Base-by-base conservation (phyloP, 2,797 vertebrate genomes). In the Fundulus diaphanus region DNA sequence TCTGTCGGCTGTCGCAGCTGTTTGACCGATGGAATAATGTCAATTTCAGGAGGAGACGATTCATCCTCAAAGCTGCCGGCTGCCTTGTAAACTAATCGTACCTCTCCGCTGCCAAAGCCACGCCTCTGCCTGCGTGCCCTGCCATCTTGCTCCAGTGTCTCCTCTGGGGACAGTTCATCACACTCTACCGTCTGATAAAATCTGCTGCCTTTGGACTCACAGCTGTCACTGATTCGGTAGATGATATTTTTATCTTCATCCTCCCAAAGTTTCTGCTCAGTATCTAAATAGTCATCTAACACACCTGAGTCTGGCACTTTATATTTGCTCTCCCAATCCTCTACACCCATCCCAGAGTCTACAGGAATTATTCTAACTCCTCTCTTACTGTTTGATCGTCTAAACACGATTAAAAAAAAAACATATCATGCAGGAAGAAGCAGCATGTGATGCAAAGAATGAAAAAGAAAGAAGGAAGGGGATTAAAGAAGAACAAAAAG, bases 251-350 rank as follows among this genome's bases (percentile, higher is more conserved):
- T 95, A 33, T 96, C 95, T 69, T 95, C 95, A 15, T 95, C 94
- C 82, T 96, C 96, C 95, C 95, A 96, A 7, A 92, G 94, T 92
- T 95, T 96, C 81, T 96, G 94, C 77, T 91, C 96, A 52, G 94
- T 86, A 51, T 96, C 96, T 90, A 98, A 89, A 88, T 96, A 96
- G 71, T 97, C 96, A 74, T 98, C 97, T 90, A 97, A 90, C 72
- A 96, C 84, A 44, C 85, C 90, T 15, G 94, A 89, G 57, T 96
- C 93, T 88, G 95, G 87, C 42, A 95, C 90, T 88, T 97, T 96
- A 87, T 95, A 97, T 90, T 95, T 94, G 82, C 80, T 93, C 83
- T 97, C 96, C 94, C 95, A 96, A 22, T 97, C 95, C 84, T 98
- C 96, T 86, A 94, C 95, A 78, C 96, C 95, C 95, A 95, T 94